phyloP scores from a whole-genome alignment of 2,113 vertebrate genomes.

The Tenebrosternarchus preto region DNA sequence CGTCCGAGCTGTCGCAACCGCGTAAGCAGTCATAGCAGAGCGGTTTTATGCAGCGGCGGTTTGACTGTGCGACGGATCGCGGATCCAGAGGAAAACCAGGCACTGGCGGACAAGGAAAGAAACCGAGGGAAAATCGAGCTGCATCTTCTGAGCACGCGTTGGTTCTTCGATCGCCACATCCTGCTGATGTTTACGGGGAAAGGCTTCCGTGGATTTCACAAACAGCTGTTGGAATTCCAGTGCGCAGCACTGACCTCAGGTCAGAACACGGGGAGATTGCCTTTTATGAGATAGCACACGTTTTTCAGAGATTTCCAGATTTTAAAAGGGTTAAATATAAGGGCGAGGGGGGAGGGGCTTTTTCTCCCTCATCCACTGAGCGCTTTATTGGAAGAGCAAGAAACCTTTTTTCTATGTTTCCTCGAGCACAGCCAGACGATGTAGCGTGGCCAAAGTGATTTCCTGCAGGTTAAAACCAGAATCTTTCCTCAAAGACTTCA shows the following conservation, averaged over 20 bases:
- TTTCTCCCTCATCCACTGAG: conserved; percentile 59
- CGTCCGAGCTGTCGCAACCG: not conserved
- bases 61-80: not conserved
- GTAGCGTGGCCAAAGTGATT: conserved; percentile 78
- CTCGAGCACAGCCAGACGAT: conserved; percentile 61
- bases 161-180: conserved; percentile 10
- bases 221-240: conserved; percentile 59
- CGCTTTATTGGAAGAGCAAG: conserved; percentile 52
- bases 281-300: conserved; percentile 71
- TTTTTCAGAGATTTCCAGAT: conserved; percentile 58
- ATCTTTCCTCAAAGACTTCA: conserved; percentile 8
- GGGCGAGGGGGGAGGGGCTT: not conserved
- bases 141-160: conserved; percentile 15
- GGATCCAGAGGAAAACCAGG: not conserved
- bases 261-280: conserved; percentile 43
- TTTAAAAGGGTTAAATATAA: conserved; percentile 52
- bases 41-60: not conserved
- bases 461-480: conserved; percentile 53
- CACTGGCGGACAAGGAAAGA: not conserved
- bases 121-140: not conserved
- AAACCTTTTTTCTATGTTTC: conserved; percentile 59
- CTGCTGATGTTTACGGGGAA: conserved; percentile 67
- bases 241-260: conserved; percentile 43
- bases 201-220: conserved; percentile 59
- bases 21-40: not conserved